phyloP scores from a whole-genome alignment of 2,113 vertebrate genomes.

The Dromas ardeola region DNA sequence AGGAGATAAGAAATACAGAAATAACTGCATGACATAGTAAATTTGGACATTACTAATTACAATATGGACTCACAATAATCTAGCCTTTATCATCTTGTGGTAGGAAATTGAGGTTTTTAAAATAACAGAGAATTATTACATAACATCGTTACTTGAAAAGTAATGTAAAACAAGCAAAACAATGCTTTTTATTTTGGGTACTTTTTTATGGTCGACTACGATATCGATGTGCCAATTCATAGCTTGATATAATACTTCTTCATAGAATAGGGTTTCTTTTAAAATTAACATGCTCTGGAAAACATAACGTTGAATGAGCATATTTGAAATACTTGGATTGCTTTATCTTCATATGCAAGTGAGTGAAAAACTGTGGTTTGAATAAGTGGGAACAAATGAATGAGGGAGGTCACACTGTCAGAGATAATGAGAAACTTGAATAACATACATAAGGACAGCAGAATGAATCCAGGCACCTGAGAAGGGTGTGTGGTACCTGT shows the following conservation, averaged over 20 bases:
- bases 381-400: background rate
- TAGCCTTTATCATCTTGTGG: background rate
- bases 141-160: background rate
- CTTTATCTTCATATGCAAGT: background rate
- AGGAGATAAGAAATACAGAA: background rate
- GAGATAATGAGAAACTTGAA: background rate
- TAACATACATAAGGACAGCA: background rate
- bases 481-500: background rate
- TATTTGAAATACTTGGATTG: background rate
- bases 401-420: background rate
- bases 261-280: background rate
- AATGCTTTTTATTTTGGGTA: background rate
- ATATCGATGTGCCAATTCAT: background rate
- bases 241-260: background rate
- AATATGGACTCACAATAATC: background rate
- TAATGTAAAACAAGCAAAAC: background rate
- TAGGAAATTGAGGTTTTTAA: background rate
- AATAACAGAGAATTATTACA: background rate
- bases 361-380: slow-evolving; percentile 14
- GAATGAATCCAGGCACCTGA: background rate
- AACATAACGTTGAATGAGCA: background rate
- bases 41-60: background rate
- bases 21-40: background rate
- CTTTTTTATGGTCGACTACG: background rate
- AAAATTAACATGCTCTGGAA: background rate